Evolutionary conservation across 2,888 invertebrate genomes (phyloP), one percentile per base, ranked within the genome.

Genomic region (Barypeithes pellucidus): DNA sequence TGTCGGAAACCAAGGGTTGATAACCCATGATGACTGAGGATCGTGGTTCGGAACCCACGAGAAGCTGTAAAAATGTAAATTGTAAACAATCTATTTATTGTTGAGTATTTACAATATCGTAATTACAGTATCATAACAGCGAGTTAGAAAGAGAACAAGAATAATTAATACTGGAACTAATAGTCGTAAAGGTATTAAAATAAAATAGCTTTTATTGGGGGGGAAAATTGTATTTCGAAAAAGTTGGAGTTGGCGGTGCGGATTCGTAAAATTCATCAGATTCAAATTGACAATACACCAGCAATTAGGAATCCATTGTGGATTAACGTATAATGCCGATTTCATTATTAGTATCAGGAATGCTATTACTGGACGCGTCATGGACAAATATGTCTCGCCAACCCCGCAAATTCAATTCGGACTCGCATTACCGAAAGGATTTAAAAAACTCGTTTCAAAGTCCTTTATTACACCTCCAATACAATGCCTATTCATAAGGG

Each of bases 211-310:
- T 41, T 41, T 20, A n/a, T 16, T 24, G 5, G 45, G 29, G 47
- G 12, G 1, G 62, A n/a, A 29, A 63, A 50, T 47, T 33, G 65
- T 71, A 65, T 67, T 72, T 61, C 16, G 65, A 68, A 72, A 75
- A 72, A 75, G 72, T 59, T 67, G 12, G 16, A 52, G 57, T 75
- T 72, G 69, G 73, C 63, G 62, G 67, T 74, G 45, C 73, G 68
- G 41, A 75, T 77, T 72, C 79, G 78, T 78, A 80, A 81, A 82
- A 84, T 83, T 84, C 83, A 84, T 85, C 84, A 83, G 77, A 84
- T 84, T 84, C 82, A 85, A 85, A 85, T 85, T 85, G 85, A 83
- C 85, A 85, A 85, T 85, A 85, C 84, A 85, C 85, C 85, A 85
- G 85, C 85, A 85, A 85, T 85, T 85, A 85, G 84, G 78, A 82